A percentile compares a stretch with the other conserved stretches of the same genome.
Conservation (phyloP, 2,797 vertebrate species). For the Channallabes apus region DNA sequence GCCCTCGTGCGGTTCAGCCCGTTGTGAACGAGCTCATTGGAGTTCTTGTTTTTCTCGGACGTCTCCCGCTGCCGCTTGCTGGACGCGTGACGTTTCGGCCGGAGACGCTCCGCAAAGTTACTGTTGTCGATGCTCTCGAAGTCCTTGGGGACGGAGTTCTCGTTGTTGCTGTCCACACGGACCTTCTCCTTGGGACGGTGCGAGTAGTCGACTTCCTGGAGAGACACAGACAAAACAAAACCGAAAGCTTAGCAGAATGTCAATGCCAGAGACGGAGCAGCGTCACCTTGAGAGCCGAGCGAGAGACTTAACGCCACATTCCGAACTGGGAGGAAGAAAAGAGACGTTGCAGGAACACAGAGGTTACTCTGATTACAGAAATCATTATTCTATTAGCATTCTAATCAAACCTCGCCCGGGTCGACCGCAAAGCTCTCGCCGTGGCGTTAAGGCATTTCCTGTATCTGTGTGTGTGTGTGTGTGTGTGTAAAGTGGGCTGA, state of each 20-base stretch:
- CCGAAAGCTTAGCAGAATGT: conserved; percentile 45
- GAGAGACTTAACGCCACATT: conserved; percentile 1
- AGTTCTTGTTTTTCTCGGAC: conserved; percentile 80
- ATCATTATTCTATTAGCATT: conserved; percentile 18
- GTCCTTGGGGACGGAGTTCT: conserved; percentile 98
- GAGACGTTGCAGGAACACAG: conserved; percentile 8
- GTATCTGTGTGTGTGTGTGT: too few relatives aligned
- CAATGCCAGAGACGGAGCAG: conserved; percentile 19
- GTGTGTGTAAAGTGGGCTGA: background rate
- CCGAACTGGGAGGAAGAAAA: background rate
- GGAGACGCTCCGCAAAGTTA: conserved; percentile 90
- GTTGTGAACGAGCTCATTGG: conserved; percentile 67
- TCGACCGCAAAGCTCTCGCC: background rate
- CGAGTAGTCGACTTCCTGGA: conserved; percentile 91
- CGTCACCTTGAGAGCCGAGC: conserved; percentile 36
- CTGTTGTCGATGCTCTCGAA: conserved; percentile 98
- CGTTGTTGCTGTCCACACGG: conserved; percentile 96
- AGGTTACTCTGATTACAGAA: conserved; percentile 14
- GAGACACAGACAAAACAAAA: background rate
- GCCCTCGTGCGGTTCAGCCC: conserved; percentile 29
- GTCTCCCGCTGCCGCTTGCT: conserved; percentile 80
- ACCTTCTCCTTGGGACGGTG: conserved; percentile 96
- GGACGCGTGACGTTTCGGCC: conserved; percentile 76
- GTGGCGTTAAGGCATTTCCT: background rate
- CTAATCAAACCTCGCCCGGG: conserved; percentile 10